These are phyloP conservation scores for Sinelater perroti DNA, from an alignment of 2,888 invertebrate species.

Conservation along the genomic window DNA sequence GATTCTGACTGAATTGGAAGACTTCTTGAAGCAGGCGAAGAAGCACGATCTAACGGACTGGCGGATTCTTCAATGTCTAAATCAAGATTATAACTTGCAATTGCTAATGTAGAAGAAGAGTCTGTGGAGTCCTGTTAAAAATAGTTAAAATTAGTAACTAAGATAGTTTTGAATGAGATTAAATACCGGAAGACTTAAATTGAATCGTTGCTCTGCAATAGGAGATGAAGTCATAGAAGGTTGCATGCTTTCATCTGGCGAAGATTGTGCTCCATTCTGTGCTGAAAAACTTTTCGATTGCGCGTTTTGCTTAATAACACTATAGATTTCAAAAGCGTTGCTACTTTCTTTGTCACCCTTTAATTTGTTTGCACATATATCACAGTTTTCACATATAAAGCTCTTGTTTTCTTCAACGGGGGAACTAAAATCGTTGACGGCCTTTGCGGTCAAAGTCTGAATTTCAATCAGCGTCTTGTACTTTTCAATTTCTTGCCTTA, in stretches of 20 bases:
- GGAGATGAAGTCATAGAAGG: not conserved
- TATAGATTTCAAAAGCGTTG: not conserved
- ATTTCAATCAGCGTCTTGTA: conserved; percentile 68
- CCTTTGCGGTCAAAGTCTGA: conserved; percentile 64
- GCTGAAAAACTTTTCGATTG: conserved; percentile 5
- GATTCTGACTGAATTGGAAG: not conserved
- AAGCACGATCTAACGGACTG: no score
- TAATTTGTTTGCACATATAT: conserved; percentile 46
- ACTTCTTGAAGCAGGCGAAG: not conserved
- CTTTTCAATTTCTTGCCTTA: conserved; percentile 67
- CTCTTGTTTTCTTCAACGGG: conserved; percentile 55
- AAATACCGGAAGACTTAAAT: conserved; percentile 26
- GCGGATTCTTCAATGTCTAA: not conserved
- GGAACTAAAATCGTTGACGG: conserved; percentile 64
- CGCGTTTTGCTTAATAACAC: conserved; percentile 14
- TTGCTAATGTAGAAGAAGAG: not conserved
- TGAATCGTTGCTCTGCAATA: not conserved
- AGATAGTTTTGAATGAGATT: not conserved
- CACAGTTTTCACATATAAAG: conserved; percentile 48
- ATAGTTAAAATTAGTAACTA: not conserved
- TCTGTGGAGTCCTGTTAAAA: conserved; percentile 6
- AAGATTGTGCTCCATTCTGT: conserved; percentile 15
- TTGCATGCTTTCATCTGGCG: not conserved
- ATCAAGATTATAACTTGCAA: conserved; percentile 29
- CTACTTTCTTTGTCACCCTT: conserved; percentile 34